These are phyloP conservation scores for Phoxinus dragarum DNA, from an alignment of 2,797 vertebrate genomes.

Conservation along the genomic window DNA sequence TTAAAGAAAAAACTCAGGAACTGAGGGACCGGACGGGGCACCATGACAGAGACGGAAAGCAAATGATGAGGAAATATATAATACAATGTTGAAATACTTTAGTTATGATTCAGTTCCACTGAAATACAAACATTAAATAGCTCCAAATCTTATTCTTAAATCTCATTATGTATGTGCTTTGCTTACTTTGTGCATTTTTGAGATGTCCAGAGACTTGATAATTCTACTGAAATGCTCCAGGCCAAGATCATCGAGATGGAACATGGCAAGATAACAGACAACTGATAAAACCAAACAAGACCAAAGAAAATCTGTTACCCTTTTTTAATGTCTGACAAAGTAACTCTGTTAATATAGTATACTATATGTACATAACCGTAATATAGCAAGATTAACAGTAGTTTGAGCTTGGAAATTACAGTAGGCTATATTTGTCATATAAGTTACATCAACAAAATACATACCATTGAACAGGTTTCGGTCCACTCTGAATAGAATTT, in stretches of 20 bases:
- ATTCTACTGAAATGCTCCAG: slow-evolving; percentile 82
- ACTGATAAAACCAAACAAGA: slow-evolving; percentile 71
- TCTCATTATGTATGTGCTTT: not conserved
- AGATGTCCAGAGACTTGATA: slow-evolving; percentile 81
- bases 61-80: slow-evolving; percentile 31
- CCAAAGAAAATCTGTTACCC: not conserved
- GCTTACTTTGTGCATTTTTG: slow-evolving; percentile 85
- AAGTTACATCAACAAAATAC: slow-evolving; percentile 4
- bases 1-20: slow-evolving; percentile 92
- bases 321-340: not conserved
- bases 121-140: not conserved
- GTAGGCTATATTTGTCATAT: not conserved
- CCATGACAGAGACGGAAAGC: slow-evolving; percentile 37
- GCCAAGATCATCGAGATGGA: slow-evolving; percentile 86
- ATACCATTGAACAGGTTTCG: slow-evolving; percentile 83
- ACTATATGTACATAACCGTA: no score
- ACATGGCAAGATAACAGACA: slow-evolving; percentile 87
- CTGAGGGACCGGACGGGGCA: slow-evolving; percentile 68
- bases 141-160: not conserved
- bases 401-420: not conserved
- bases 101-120: not conserved
- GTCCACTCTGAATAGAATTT: slow-evolving; percentile 73
- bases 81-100: not conserved
- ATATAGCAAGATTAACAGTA: not conserved
- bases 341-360: no score